A percentile compares a stretch with the other conserved stretches of the same genome.
phyloP scores from a whole-genome alignment of 2,888 invertebrate genomes.

The Mycalesis mineus region DNA sequence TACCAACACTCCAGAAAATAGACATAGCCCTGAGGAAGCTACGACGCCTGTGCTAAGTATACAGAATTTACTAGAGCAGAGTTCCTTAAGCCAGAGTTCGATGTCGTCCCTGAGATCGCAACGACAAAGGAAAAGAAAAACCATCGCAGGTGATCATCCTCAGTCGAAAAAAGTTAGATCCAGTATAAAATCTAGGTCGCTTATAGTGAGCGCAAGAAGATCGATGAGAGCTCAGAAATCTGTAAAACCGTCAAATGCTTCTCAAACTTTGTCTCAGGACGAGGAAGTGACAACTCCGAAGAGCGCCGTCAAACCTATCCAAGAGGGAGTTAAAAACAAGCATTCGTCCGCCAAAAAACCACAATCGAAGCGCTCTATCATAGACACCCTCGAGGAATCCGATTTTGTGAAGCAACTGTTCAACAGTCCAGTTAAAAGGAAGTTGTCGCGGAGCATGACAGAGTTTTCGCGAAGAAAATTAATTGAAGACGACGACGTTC shows the following conservation, averaged over 20 bases:
- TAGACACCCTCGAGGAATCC: conserved; percentile 63
- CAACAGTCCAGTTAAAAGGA: conserved; percentile 69
- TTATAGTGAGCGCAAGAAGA: conserved; percentile 21
- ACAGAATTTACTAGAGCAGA: conserved; percentile 47
- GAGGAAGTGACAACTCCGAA: conserved; percentile 56
- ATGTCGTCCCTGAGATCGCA: conserved; percentile 8
- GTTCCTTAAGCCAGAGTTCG: conserved; percentile 41
- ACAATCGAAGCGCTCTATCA: conserved; percentile 65
- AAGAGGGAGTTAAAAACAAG: conserved; percentile 64
- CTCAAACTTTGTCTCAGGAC: conserved; percentile 31
- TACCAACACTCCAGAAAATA: conserved; percentile 50
- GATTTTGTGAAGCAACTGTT: conserved; percentile 67
- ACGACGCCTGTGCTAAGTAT: conserved; percentile 61
- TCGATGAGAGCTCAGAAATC: conserved; percentile 31
- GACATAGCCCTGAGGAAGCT: conserved; percentile 45
- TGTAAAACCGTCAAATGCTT: conserved; percentile 31
- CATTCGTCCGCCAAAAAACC: conserved; percentile 72
- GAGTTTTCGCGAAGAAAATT: conserved; percentile 56
- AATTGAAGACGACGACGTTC: conserved; percentile 38
- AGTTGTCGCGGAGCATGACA: conserved; percentile 70
- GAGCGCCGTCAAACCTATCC: conserved; percentile 51
- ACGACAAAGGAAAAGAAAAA: conserved; percentile 37
- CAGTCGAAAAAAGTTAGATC: conserved; percentile 21
- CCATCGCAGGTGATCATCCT: conserved; percentile 24
- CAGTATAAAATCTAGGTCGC: conserved; percentile 39